These are phyloP conservation scores for Machaerirhynchus nigripectus DNA, from an alignment of 2,113 vertebrate genomes.

Conservation along the genomic window DNA sequence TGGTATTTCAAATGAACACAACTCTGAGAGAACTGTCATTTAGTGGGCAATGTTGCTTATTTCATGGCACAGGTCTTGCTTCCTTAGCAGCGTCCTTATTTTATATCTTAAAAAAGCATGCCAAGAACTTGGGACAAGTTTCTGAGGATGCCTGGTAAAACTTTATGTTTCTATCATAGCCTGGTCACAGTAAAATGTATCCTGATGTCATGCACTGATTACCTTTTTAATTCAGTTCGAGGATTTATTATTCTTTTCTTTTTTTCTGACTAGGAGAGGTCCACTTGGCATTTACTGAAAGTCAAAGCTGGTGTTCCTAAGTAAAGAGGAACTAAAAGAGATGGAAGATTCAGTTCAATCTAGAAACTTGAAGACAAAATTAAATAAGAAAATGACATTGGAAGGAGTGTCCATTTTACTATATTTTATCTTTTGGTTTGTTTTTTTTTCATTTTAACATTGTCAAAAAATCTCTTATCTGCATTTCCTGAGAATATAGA, in stretches of 20 bases:
- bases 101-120: neutral
- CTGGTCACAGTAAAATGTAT: neutral
- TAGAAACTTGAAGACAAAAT: neutral
- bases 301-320: neutral
- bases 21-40: neutral
- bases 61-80: neutral
- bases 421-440: neutral
- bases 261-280: neutral
- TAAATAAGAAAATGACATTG: neutral
- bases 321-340: neutral
- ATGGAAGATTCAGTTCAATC: neutral
- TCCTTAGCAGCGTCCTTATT: neutral
- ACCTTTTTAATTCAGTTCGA: neutral
- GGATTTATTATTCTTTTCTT: neutral
- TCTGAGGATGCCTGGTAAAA: neutral
- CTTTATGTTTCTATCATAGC: neutral
- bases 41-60: neutral
- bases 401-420: neutral
- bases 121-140: rapidly evolving
- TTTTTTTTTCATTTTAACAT: neutral
- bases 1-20: neutral
- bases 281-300: neutral
- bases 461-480: neutral
- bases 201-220: neutral
- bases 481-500: neutral